Evolutionary conservation across 2,888 invertebrate species (phyloP), one percentile per base, ranked within the genome.

Genomic region (Tryphoninae sp.): DNA sequence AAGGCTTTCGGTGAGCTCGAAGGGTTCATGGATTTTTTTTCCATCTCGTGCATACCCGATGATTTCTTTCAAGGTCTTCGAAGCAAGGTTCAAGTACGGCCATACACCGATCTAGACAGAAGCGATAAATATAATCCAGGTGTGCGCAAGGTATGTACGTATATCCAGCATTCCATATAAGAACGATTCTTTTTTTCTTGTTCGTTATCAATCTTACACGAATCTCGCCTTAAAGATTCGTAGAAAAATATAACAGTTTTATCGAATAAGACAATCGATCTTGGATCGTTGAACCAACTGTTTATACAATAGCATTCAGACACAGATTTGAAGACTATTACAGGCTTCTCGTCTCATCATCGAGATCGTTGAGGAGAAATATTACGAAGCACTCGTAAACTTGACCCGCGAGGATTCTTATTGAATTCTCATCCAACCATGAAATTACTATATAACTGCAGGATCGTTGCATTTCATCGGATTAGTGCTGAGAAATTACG

Each of bases 361-460:
- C 65, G 16, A 51, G 22, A n/a, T 26, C 23, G 49, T 11, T 1
- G 45, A 40, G 22, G 9, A 16, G 42, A 61, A 58, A 62, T 67
- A 71, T 69, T 68, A 78, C 77, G 53, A 75, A 78, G 78, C 65
- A 42, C 65, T 67, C 72, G 55, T 76, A 75, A 82, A 79, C 79
- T 76, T 82, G 79, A 79, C 79, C 79, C 58, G 67, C 45, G 33
- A 45, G 68, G 72, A 72, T 67, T 51, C 71, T 79, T 65, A 75
- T 82, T 72, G 74, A 75, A 82, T 82, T 55, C 64, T 79, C 74
- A 76, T 71, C 42, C 81, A 79, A 78, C 55, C 79, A 69, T 80
- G 79, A 80, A 80, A 80, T 79, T 68, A 33, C 73, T 68, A 67
- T 42, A 55, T 26, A 73, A 73, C 75, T 65, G 19, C 59, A 75